Conservation (phyloP, 2,797 vertebrate genomes). For the Pseudotriccus pelzelni region DNA sequence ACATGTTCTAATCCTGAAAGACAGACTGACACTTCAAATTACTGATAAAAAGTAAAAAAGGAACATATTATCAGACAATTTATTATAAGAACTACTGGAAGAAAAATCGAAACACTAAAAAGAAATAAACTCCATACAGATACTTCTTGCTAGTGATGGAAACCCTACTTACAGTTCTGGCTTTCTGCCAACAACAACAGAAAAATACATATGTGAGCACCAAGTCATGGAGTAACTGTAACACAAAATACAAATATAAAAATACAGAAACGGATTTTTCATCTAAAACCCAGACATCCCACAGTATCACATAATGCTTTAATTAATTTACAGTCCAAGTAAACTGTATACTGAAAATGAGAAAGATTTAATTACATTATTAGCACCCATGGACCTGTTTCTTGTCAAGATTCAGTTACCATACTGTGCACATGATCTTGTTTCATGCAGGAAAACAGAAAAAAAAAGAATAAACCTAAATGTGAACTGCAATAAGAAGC, state of each 20-base stretch:
- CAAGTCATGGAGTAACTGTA: neutral
- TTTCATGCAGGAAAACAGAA: neutral
- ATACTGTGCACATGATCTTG: neutral
- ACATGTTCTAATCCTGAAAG: neutral
- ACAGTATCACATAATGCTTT: neutral
- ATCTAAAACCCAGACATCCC: neutral
- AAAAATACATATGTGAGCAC: neutral
- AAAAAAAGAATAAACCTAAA: neutral
- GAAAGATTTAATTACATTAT: neutral
- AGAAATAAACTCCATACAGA: neutral
- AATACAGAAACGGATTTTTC: neutral
- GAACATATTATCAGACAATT: neutral
- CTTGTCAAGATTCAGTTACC: neutral
- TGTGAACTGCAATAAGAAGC: neutral
- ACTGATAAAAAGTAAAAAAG: neutral
- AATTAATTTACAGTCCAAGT: neutral
- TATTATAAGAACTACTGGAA: neutral
- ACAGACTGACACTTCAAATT: neutral
- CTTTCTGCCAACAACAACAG: neutral
- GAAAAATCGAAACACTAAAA: neutral
- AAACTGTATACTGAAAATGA: neutral
- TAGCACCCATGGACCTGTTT: neutral
- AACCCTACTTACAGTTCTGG: neutral
- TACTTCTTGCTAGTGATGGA: neutral
- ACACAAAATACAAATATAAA: neutral